Percentiles rank a stretch among this genome's conserved stretches.
Conservation (phyloP, 2,113 vertebrate species). For the Machaerirhynchus nigripectus region DNA sequence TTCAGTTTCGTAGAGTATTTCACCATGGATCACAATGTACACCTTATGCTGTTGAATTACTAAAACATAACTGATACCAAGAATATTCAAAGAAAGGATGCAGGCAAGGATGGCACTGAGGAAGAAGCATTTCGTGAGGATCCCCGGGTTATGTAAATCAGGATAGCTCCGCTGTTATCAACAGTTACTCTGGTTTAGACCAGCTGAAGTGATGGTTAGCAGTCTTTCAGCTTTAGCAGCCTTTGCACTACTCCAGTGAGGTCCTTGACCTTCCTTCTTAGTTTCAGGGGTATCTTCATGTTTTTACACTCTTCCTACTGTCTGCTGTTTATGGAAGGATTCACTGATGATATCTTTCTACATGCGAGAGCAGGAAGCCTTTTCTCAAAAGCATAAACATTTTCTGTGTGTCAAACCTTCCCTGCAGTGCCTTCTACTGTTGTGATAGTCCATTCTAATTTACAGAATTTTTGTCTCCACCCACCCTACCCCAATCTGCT, state of each 20-base stretch:
- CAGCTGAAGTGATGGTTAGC: background rate
- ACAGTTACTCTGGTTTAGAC: background rate
- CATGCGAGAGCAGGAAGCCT: background rate
- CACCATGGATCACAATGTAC: background rate
- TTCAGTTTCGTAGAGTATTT: background rate
- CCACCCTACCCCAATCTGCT: background rate
- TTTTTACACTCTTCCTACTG: background rate
- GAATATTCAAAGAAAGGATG: background rate
- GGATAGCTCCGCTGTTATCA: background rate
- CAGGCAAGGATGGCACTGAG: background rate
- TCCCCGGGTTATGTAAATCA: background rate
- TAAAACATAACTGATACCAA: background rate
- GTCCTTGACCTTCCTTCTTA: background rate
- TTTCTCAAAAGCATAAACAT: background rate
- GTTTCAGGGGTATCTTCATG: background rate
- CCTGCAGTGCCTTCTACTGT: background rate
- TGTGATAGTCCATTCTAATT: background rate
- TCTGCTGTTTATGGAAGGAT: slow-evolving; percentile 38
- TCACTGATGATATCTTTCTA: background rate
- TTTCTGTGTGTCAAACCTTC: background rate
- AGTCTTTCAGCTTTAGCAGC: background rate
- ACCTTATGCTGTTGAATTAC: background rate
- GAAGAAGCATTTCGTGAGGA: background rate
- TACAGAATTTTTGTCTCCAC: background rate
- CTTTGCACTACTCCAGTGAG: background rate